Evolutionary conservation across 2,797 vertebrate species (phyloP).

Genomic region (Hephaestus fuliginosus): DNA sequence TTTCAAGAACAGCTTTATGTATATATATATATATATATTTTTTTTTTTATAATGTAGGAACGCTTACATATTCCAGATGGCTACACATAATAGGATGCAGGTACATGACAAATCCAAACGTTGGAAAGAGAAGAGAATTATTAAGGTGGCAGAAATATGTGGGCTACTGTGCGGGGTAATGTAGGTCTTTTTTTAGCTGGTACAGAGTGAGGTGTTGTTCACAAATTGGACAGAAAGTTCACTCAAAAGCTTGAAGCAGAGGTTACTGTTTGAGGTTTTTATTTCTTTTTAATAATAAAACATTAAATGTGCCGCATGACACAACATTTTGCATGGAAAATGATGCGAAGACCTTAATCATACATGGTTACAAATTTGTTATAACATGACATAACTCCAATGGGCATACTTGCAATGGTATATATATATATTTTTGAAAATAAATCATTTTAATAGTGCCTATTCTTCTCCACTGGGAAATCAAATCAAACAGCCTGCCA

Average conservation of each 20-base stretch:
- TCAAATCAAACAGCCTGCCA: slow-evolving; percentile 53
- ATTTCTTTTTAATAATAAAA: slow-evolving; percentile 85
- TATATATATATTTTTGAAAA: slow-evolving; percentile 79
- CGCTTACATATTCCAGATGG: slow-evolving; percentile 69
- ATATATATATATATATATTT: slow-evolving; percentile 59
- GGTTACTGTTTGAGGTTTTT: slow-evolving; percentile 78
- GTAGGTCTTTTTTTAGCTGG: slow-evolving; percentile 34
- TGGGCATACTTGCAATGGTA: slow-evolving; percentile 85
- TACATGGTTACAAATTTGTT: slow-evolving; percentile 85
- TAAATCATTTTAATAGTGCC: slow-evolving; percentile 79
- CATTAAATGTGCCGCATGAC: slow-evolving; percentile 83
- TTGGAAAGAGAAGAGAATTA: slow-evolving; percentile 50
- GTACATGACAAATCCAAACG: slow-evolving; percentile 66
- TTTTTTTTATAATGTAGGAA: slow-evolving; percentile 63
- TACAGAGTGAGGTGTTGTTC: slow-evolving; percentile 21
- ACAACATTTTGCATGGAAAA: slow-evolving; percentile 86
- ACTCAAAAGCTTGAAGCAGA: slow-evolving; percentile 58
- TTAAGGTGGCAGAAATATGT: slow-evolving; percentile 34
- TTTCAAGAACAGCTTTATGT: slow-evolving; percentile 75
- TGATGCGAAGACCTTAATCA: slow-evolving; percentile 83
- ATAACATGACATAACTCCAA: slow-evolving; percentile 85
- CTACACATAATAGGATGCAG: slow-evolving; percentile 64
- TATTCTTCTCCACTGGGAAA: slow-evolving; percentile 66
- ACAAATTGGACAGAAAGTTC: slow-evolving; percentile 47
- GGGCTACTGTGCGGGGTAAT: slow-evolving; percentile 26